A percentile compares a stretch with the other conserved stretches of the same genome.
phyloP scores from a whole-genome alignment of 2,888 invertebrate genomes.

The Xylota sylvarum region DNA sequence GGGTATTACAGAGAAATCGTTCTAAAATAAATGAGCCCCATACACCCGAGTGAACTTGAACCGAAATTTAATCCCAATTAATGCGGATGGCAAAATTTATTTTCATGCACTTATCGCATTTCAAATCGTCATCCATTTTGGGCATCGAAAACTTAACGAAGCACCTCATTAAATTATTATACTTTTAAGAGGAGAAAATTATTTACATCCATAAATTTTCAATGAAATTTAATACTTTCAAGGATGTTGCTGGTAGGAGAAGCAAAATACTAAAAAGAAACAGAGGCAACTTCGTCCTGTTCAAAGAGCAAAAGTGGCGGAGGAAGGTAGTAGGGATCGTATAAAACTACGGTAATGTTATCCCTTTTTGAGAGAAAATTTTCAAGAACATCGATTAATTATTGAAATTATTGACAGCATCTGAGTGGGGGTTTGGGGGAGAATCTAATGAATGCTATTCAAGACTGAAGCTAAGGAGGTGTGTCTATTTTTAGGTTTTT shows the following conservation, averaged over 20 bases:
- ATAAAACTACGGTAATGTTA: slow-evolving; percentile 22
- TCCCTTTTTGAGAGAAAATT: slow-evolving; percentile 1
- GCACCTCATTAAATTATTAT: slow-evolving; percentile 29
- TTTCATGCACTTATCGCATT: slow-evolving; percentile 11
- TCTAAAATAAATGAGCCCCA: neutral
- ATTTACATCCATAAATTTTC: slow-evolving; percentile 17
- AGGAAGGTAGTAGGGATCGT: neutral
- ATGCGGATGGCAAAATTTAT: slow-evolving; percentile 5
- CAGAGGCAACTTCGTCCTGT: neutral
- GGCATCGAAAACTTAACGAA: slow-evolving; percentile 7
- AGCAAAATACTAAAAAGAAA: neutral
- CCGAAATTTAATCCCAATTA: slow-evolving; percentile 24
- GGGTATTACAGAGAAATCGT: neutral
- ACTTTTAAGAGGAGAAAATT: neutral
- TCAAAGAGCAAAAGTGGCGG: neutral
- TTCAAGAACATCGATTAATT: slow-evolving; percentile 36
- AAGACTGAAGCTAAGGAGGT: neutral
- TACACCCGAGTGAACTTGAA: neutral
- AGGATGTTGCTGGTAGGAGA: neutral
- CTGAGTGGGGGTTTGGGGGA: neutral
- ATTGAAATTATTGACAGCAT: slow-evolving; percentile 23
- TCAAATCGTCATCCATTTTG: neutral
- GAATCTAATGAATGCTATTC: neutral
- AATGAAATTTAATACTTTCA: slow-evolving; percentile 22
- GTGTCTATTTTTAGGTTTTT: neutral